Evolutionary conservation across 2,113 vertebrate genomes (phyloP).

Genomic region (Muntiacus reevesi): DNA sequence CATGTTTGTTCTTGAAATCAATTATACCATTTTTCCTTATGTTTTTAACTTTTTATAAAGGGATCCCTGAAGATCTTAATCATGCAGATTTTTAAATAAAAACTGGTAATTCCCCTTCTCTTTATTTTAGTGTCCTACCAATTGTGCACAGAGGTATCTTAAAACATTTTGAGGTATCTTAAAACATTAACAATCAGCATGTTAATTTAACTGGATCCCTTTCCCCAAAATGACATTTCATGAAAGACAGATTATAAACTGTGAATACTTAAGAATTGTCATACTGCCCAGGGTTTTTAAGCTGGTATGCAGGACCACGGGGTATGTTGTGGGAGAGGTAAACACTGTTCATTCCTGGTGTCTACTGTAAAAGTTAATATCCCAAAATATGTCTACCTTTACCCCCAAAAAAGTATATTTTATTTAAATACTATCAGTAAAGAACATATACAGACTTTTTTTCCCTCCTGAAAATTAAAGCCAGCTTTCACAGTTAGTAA

Average conservation of each 20-base stretch:
- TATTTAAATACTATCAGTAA: not conserved
- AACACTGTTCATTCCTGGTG: not conserved
- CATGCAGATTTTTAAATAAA: not conserved
- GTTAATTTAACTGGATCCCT: conserved; percentile 2
- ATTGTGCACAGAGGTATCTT: not conserved
- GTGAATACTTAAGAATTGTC: not conserved
- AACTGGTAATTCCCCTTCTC: not conserved
- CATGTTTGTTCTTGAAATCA: conserved; percentile 42
- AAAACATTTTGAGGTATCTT: not conserved
- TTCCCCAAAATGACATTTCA: conserved; percentile 48
- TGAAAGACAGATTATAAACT: not conserved
- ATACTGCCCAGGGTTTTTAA: not conserved
- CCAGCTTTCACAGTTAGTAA: conserved; percentile 37
- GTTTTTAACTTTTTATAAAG: conserved; percentile 29
- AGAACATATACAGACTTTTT: not conserved
- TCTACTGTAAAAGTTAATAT: not conserved
- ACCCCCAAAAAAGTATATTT: not conserved
- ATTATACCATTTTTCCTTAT: not conserved
- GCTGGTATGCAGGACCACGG: not conserved
- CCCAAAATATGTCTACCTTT: not conserved
- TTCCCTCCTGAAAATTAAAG: conserved; percentile 30
- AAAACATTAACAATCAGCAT: not conserved
- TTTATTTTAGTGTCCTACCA: not conserved
- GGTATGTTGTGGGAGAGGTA: not conserved
- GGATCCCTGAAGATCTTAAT: not conserved